Evolutionary conservation across 1,140 invertebrate genomes (phyloP).

Genomic region (Magallana angulata): DNA sequence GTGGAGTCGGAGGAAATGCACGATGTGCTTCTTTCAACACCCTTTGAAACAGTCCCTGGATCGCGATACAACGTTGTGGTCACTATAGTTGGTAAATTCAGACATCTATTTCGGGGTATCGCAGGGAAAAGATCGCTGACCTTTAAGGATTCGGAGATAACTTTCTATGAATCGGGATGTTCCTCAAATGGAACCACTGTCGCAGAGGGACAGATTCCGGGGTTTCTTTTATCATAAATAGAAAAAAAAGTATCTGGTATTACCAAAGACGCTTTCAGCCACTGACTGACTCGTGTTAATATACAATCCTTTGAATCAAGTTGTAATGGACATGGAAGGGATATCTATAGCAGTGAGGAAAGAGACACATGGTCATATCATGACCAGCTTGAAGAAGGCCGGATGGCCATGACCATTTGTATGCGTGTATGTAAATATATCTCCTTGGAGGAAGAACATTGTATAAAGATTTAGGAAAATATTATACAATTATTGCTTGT

Average conservation of each 20-base stretch:
- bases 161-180: background rate
- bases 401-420: too few relatives aligned
- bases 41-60: background rate
- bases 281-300: too few relatives aligned
- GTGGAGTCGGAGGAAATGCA: background rate
- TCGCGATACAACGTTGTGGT: conserved; percentile 6
- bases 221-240: background rate
- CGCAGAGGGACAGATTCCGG: background rate
- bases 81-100: background rate
- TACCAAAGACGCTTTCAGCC: background rate
- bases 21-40: background rate
- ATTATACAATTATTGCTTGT: too few relatives aligned
- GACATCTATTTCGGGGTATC: background rate
- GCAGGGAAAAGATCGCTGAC: background rate
- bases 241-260: background rate
- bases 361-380: too few relatives aligned
- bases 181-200: conserved; percentile 19
- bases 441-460: too few relatives aligned
- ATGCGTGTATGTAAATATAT: too few relatives aligned
- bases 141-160: background rate
- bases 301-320: too few relatives aligned
- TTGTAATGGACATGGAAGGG: too few relatives aligned
- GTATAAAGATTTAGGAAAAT: too few relatives aligned
- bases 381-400: too few relatives aligned
- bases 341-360: too few relatives aligned